A percentile compares a stretch with the other conserved stretches of the same genome.
Evolutionary conservation across 2,113 vertebrate species (phyloP).

Genomic region (Guaruba guarouba): DNA sequence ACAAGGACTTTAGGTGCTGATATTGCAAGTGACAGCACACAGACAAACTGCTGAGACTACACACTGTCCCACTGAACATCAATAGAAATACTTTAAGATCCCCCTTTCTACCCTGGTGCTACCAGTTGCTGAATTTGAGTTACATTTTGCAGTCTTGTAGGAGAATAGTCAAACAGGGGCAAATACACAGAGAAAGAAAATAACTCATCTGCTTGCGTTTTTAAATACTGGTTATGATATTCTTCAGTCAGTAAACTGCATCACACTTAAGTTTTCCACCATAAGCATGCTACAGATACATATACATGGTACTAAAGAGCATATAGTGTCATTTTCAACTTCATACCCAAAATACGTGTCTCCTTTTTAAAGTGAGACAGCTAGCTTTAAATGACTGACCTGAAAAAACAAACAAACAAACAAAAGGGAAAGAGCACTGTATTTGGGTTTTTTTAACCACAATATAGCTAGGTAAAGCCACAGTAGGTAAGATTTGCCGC

Average conservation of each 20-base stretch:
- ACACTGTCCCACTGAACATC: background rate
- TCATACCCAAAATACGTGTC: accelerated
- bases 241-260: background rate
- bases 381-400: background rate
- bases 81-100: background rate
- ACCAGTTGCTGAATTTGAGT: background rate
- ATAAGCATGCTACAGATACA: background rate
- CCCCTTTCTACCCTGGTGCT: background rate
- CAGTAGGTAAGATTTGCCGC: background rate
- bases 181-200: background rate
- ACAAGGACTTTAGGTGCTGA: background rate
- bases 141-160: background rate
- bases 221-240: background rate
- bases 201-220: background rate
- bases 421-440: background rate
- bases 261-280: background rate
- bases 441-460: background rate
- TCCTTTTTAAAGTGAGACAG: background rate
- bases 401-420: background rate
- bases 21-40: background rate
- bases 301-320: background rate
- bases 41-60: background rate
- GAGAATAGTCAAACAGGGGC: background rate
- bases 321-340: background rate
- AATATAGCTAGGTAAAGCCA: background rate